Percentiles rank a stretch among this genome's conserved stretches.
Conservation (phyloP, 2,113 vertebrate genomes). For the Chionis minor region DNA sequence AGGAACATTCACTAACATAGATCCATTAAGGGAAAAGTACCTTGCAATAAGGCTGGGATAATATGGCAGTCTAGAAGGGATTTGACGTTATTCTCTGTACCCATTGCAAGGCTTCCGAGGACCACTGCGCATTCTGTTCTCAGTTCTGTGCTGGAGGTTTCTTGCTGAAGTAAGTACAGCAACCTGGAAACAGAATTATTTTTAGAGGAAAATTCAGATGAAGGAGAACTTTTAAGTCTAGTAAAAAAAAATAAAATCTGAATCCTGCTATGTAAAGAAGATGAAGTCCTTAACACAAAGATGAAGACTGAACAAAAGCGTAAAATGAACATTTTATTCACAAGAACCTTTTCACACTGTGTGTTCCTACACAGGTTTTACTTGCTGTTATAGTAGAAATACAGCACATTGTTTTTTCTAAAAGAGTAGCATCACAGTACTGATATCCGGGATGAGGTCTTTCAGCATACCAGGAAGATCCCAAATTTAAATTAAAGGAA, state of each 20-base stretch:
- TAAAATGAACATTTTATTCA: neutral
- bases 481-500: neutral
- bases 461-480: neutral
- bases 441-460: neutral
- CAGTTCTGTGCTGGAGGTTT: constrained; percentile 89
- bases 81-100: constrained; percentile 99
- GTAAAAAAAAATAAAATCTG: neutral
- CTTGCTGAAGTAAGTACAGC: constrained; percentile 96
- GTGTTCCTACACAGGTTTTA: neutral
- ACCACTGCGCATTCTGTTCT: constrained; percentile 95
- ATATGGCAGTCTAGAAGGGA: constrained; percentile 98
- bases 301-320: neutral
- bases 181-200: constrained; percentile 79
- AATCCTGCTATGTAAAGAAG: neutral
- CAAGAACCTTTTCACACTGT: neutral
- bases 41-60: constrained; percentile 97
- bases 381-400: neutral
- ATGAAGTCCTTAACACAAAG: neutral
- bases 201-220: neutral
- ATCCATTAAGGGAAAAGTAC: constrained; percentile 59
- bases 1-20: neutral
- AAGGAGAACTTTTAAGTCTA: neutral
- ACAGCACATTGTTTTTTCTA: neutral
- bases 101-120: constrained; percentile 97
- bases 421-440: neutral